These are phyloP conservation scores for Tragelaphus imberbis DNA, from an alignment of 2,113 vertebrate species.

Conservation along the genomic window DNA sequence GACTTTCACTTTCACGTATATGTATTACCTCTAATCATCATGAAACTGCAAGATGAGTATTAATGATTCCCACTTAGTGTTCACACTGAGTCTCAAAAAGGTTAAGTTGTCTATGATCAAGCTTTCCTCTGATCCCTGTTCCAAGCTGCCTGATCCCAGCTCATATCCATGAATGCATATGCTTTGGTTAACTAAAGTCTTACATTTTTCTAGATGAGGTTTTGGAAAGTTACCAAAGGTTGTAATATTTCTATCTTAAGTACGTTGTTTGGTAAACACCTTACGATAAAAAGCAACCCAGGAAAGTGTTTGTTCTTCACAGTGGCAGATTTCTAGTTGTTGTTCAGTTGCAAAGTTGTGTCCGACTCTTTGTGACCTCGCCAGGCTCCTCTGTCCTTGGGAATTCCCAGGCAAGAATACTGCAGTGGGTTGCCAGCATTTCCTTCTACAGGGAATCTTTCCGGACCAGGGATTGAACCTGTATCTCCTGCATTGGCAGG, in stretches of 20 bases:
- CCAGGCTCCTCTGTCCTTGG: background rate
- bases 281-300: background rate
- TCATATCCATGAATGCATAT: background rate
- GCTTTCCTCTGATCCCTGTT: background rate
- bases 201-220: background rate
- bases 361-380: background rate
- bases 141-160: background rate
- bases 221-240: background rate
- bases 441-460: background rate
- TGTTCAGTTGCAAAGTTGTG: background rate
- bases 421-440: background rate
- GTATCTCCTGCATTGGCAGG: background rate
- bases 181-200: background rate
- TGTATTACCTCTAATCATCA: background rate
- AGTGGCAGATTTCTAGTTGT: background rate
- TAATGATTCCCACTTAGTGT: background rate
- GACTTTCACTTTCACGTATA: background rate
- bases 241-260: background rate
- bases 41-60: background rate
- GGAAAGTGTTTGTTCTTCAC: background rate
- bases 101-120: background rate
- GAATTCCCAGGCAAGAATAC: background rate
- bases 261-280: background rate
- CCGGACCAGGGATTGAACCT: background rate
- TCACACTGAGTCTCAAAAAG: background rate